Percentiles rank a stretch among this genome's conserved stretches.
phyloP scores from a whole-genome alignment of 2,797 vertebrate species.

The Dryobates pubescens region DNA sequence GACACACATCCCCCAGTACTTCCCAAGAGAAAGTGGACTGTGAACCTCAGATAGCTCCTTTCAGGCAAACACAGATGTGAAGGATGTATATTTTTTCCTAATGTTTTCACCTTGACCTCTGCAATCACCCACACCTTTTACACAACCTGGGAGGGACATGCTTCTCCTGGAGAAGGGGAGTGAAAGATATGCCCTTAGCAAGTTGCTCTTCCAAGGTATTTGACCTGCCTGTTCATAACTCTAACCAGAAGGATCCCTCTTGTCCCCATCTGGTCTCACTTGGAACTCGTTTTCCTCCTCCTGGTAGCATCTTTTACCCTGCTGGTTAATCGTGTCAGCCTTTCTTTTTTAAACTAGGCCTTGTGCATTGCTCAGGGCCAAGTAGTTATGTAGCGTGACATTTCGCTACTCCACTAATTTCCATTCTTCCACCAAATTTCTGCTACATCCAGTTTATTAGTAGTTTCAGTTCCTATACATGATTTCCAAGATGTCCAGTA shows the following conservation, averaged over 20 bases:
- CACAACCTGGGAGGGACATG: neutral
- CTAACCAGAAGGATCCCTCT: neutral
- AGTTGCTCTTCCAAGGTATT: neutral
- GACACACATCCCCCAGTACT: neutral
- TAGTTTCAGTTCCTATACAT: neutral
- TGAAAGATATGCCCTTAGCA: neutral
- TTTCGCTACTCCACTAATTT: constrained; percentile 17
- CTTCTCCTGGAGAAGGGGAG: neutral
- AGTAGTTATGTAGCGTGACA: neutral
- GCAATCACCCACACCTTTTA: neutral
- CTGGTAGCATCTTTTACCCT: neutral
- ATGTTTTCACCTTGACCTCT: neutral
- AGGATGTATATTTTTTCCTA: neutral
- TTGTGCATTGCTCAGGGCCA: neutral
- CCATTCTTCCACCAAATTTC: neutral
- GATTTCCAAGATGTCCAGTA: neutral
- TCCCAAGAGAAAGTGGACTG: neutral
- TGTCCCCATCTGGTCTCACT: neutral
- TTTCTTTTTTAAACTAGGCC: neutral
- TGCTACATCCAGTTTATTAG: neutral
- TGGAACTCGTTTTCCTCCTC: neutral
- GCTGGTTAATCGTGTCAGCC: neutral
- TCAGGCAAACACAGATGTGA: neutral
- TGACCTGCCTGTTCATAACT: neutral
- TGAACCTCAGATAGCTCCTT: neutral